Conservation (phyloP, 2,113 vertebrate species). For the Murina feae region DNA sequence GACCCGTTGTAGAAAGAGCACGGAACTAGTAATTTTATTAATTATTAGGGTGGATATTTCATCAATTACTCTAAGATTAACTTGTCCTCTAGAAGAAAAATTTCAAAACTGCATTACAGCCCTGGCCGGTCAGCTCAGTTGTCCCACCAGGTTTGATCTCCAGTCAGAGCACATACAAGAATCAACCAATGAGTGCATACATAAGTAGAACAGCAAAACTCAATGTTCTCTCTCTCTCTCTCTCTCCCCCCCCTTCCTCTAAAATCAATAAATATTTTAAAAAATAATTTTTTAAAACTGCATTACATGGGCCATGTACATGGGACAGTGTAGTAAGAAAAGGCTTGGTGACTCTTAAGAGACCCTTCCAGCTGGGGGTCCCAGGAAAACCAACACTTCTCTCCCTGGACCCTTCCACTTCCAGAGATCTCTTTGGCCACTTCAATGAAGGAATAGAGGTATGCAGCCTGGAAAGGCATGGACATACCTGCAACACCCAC, state of each 20-base stretch:
- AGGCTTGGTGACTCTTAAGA: neutral
- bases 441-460: neutral
- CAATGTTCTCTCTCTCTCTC: neutral
- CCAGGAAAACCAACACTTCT: neutral
- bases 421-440: neutral
- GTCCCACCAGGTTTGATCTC: neutral
- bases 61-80: neutral
- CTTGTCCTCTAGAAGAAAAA: neutral
- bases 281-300: neutral
- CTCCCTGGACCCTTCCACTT: neutral
- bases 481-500: rapidly evolving
- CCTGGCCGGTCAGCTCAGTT: neutral
- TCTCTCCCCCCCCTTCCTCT: neutral
- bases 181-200: neutral
- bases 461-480: rapidly evolving
- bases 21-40: neutral
- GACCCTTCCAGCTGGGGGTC: neutral
- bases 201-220: neutral
- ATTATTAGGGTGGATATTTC: neutral
- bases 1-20: neutral
- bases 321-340: rapidly evolving
- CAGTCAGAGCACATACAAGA: neutral
- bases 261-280: neutral
- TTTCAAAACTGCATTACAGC: neutral
- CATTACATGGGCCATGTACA: neutral